phyloP scores from a whole-genome alignment of 2,888 invertebrate species.

The Teleiodes luculella region DNA sequence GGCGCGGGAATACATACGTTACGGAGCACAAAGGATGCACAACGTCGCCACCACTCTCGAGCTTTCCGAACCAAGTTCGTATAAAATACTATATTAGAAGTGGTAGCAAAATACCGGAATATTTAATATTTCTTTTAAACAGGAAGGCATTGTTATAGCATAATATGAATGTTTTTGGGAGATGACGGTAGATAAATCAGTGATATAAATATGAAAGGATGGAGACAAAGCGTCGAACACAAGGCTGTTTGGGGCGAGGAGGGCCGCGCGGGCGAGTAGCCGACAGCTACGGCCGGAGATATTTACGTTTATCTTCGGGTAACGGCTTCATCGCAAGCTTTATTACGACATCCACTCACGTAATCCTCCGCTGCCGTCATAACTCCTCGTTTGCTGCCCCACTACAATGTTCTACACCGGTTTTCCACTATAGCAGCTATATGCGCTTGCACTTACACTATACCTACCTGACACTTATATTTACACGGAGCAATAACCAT shows the following conservation, averaged over 20 bases:
- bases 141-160: too few relatives aligned
- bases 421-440: constrained; percentile 50
- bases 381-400: constrained; percentile 74
- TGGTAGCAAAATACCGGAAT: constrained; percentile 2
- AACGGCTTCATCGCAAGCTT: constrained; percentile 79
- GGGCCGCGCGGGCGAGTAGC: constrained; percentile 34
- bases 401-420: constrained; percentile 70
- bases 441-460: constrained; percentile 37
- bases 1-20: constrained; percentile 61
- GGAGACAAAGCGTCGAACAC: constrained; percentile 37
- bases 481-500: background rate
- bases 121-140: background rate
- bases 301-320: constrained; percentile 78
- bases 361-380: constrained; percentile 76
- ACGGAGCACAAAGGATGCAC: constrained; percentile 56
- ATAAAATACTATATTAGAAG: constrained; percentile 28
- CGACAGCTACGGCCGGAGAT: constrained; percentile 67
- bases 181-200: constrained; percentile 37
- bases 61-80: constrained; percentile 29
- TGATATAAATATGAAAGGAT: constrained; percentile 40
- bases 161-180: background rate
- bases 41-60: constrained; percentile 34
- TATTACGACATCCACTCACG: constrained; percentile 79
- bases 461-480: background rate
- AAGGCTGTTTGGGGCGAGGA: constrained; percentile 25